Conservation (phyloP, 2,113 vertebrate species). For the Rhynchomys soricoides region DNA sequence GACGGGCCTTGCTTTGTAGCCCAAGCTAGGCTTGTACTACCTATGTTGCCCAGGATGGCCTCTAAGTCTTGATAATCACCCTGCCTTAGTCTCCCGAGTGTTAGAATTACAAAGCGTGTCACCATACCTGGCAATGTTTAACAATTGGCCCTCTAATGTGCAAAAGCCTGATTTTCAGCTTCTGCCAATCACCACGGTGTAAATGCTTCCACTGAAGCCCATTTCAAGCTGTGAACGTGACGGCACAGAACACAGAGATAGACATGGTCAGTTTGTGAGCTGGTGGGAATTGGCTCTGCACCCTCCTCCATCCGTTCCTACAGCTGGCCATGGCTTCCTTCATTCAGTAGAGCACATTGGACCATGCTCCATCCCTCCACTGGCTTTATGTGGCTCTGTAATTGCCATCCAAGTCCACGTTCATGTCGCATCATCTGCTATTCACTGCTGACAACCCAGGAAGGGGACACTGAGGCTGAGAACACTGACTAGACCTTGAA, state of each 20-base stretch:
- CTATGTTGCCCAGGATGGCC: neutral
- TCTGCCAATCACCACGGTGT: neutral
- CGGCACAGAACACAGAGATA: neutral
- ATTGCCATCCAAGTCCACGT: neutral
- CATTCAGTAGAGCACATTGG: neutral
- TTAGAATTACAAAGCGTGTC: too few relatives aligned
- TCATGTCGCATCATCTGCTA: neutral
- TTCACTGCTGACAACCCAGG: neutral
- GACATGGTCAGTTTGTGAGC: neutral
- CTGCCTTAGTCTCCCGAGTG: neutral
- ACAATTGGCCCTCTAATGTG: neutral
- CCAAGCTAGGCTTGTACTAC: neutral
- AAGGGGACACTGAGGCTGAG: neutral
- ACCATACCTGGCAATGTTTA: neutral
- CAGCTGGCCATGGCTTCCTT: neutral
- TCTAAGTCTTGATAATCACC: neutral
- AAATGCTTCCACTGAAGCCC: neutral
- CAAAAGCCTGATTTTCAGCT: neutral
- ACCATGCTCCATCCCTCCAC: neutral
- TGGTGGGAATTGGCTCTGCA: accelerated
- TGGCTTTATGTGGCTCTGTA: neutral
- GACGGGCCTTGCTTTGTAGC: neutral
- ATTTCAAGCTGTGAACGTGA: neutral
- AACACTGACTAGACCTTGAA: neutral
- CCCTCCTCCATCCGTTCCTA: neutral